phyloP scores from a whole-genome alignment of 2,888 invertebrate genomes.

The Desoria tigrina region DNA sequence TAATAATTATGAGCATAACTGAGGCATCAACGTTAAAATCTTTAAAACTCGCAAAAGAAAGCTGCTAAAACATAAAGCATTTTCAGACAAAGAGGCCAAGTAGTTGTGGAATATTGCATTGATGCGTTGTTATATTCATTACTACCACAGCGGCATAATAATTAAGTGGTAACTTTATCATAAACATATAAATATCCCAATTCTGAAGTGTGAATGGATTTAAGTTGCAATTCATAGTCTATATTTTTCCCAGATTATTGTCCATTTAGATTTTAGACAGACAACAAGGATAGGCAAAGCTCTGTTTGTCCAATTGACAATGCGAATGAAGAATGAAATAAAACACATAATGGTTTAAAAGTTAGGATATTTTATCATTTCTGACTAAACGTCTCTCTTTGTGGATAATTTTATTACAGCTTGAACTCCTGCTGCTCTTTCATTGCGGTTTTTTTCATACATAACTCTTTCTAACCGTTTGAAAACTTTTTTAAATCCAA shows the following conservation, averaged over 20 bases:
- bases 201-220: slow-evolving; percentile 1
- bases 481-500: neutral
- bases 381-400: neutral
- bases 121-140: too few species aligned
- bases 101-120: too few species aligned
- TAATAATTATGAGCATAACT: too few species aligned
- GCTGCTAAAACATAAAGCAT: too few species aligned
- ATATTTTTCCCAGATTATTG: neutral
- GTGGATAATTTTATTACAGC: neutral
- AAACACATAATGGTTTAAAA: neutral
- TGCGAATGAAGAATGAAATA: neutral
- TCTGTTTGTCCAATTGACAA: too few species aligned
- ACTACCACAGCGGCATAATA: too few species aligned
- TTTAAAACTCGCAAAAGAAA: too few species aligned
- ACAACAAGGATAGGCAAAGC: neutral
- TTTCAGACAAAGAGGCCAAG: too few species aligned
- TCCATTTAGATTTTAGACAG: neutral
- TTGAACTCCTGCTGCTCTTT: slow-evolving; percentile 3
- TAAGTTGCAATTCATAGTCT: neutral
- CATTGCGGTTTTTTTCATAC: neutral
- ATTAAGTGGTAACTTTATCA: too few species aligned
- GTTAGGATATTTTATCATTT: too few species aligned
- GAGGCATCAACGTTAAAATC: too few species aligned
- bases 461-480: neutral
- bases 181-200: too few species aligned